Evolutionary conservation across 2,888 invertebrate species (phyloP).

Genomic region (Drosophila recens): DNA sequence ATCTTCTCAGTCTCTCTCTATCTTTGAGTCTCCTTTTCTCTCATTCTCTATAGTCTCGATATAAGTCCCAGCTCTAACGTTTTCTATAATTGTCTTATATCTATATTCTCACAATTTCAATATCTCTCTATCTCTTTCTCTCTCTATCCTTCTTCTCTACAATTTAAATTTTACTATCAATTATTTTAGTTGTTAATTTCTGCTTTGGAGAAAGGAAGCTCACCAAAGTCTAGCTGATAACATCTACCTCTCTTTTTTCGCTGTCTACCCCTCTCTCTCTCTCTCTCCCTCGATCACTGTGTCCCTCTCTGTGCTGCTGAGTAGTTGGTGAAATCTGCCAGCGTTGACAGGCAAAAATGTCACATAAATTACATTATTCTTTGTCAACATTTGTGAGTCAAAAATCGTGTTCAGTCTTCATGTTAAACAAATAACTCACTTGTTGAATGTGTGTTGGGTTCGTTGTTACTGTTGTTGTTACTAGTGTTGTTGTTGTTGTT

Average conservation of each 20-base stretch:
- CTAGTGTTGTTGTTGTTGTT: conserved; percentile 15
- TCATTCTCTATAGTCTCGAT: background rate
- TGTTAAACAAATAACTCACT: conserved; percentile 81
- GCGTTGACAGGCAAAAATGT: conserved; percentile 45
- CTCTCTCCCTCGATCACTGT: background rate
- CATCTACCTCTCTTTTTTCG: background rate
- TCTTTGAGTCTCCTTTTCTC: too few relatives aligned
- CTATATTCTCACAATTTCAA: too few relatives aligned
- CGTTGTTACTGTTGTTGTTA: background rate
- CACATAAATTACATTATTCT: conserved; percentile 80
- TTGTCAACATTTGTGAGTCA: conserved; percentile 81
- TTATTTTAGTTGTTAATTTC: background rate
- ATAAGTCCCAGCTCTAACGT: too few relatives aligned
- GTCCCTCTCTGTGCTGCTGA: background rate
- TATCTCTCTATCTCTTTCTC: background rate
- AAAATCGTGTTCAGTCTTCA: conserved; percentile 79
- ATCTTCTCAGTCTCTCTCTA: too few relatives aligned
- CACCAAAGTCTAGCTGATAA: background rate
- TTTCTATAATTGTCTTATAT: too few relatives aligned
- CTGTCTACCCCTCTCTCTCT: background rate
- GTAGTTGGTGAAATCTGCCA: conserved; percentile 46
- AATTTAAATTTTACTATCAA: background rate
- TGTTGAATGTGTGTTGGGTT: conserved; percentile 26
- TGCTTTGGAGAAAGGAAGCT: background rate
- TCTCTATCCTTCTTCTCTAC: background rate